Evolutionary conservation across 2,113 vertebrate genomes (phyloP).

Genomic region (Corvus cornix): DNA sequence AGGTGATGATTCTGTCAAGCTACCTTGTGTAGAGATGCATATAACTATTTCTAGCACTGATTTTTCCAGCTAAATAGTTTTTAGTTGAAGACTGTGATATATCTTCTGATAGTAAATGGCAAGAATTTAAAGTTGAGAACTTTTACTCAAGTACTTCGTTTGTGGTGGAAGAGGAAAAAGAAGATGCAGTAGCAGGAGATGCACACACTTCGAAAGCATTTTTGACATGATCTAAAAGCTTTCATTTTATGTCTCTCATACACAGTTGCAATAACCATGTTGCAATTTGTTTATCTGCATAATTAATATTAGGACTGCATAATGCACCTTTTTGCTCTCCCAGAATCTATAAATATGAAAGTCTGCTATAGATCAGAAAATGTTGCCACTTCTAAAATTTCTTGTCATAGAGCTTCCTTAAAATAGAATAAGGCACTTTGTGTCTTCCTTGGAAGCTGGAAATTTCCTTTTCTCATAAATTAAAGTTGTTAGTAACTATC

Average conservation of each 20-base stretch:
- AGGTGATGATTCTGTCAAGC: background rate
- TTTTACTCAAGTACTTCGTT: background rate
- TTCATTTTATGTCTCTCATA: background rate
- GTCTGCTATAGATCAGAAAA: background rate
- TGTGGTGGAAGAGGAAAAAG: background rate
- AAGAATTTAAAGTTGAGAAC: background rate
- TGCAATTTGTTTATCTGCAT: background rate
- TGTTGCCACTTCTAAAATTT: background rate
- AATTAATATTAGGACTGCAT: background rate
- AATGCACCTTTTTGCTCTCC: background rate
- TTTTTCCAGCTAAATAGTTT: background rate
- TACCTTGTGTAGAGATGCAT: background rate
- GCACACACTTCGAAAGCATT: background rate
- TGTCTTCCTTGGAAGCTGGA: background rate
- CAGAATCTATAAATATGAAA: background rate
- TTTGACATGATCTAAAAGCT: background rate
- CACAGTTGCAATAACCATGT: background rate
- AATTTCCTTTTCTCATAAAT: background rate
- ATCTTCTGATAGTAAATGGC: background rate
- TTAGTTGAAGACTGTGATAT: background rate
- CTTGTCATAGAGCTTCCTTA: background rate
- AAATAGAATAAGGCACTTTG: background rate
- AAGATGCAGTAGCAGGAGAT: background rate
- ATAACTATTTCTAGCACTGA: background rate
- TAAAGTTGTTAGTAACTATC: background rate